These are phyloP conservation scores for Exaiptasia diaphana DNA, from an alignment of 64 coral and sea anemone species.

Conservation along the genomic window DNA sequence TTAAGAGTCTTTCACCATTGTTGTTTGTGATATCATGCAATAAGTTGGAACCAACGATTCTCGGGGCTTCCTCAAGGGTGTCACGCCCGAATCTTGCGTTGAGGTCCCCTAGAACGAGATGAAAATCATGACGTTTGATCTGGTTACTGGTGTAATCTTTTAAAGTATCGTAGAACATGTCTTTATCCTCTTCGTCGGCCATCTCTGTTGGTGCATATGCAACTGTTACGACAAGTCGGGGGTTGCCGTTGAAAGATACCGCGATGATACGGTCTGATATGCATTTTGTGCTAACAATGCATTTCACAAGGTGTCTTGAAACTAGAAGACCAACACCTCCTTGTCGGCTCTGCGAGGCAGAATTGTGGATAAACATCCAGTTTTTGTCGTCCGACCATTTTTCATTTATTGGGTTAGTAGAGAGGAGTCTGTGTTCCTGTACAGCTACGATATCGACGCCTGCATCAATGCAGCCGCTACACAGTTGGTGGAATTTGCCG, in stretches of 20 bases:
- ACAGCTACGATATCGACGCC: neutral
- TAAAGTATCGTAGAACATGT: neutral
- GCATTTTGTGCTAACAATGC: no score
- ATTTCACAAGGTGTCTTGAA: no score
- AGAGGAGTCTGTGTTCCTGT: conserved; percentile 2
- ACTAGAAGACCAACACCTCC: neutral
- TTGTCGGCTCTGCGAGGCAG: neutral
- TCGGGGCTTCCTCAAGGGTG: neutral
- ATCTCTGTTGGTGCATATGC: conserved; percentile 17
- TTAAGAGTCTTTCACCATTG: conserved; percentile 8
- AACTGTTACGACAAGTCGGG: neutral
- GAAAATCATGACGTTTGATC: conserved; percentile 7
- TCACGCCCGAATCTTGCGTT: conserved; percentile 30
- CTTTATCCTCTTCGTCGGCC: neutral
- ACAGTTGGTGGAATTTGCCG: no score
- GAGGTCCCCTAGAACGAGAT: conserved; percentile 30
- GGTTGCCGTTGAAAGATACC: neutral
- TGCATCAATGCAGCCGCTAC: no score
- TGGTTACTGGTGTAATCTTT: neutral
- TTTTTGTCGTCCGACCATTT: neutral
- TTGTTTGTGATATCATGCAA: conserved; percentile 25
- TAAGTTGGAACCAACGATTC: conserved; percentile 4
- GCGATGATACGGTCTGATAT: conserved; percentile 20
- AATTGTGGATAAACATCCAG: neutral
- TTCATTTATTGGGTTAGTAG: neutral